A percentile compares a stretch with the other conserved stretches of the same genome.
Conservation (phyloP, 2,888 invertebrate species). For the Nymphalis polychloros region DNA sequence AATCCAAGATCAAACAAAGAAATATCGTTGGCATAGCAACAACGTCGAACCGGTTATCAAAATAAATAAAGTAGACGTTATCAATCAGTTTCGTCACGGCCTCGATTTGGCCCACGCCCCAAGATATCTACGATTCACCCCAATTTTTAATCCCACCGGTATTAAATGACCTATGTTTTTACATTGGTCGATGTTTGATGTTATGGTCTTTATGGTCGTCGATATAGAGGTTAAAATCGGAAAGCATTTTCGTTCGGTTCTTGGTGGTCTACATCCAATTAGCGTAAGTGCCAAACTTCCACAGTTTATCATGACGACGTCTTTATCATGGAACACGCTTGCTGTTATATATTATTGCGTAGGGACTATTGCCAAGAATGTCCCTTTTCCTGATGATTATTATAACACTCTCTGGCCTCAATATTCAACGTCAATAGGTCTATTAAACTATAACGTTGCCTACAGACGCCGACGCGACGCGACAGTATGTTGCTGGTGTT, state of each 20-base stretch:
- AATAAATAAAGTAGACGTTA: constrained; percentile 63
- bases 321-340: constrained; percentile 24
- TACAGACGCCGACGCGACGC: not conserved
- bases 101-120: constrained; percentile 72
- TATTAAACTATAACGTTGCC: constrained; percentile 12
- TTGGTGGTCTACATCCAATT: constrained; percentile 28
- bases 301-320: constrained; percentile 25
- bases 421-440: not conserved
- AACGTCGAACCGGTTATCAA: constrained; percentile 55
- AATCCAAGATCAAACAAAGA: not conserved
- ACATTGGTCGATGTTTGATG: not conserved
- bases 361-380: constrained; percentile 50
- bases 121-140: constrained; percentile 72
- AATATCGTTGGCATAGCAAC: constrained; percentile 55
- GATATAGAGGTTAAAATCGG: constrained; percentile 21
- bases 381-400: constrained; percentile 44
- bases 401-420: constrained; percentile 8
- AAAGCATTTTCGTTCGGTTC: not conserved
- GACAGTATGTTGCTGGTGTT: too few relatives aligned
- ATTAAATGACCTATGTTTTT: constrained; percentile 47
- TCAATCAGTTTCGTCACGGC: constrained; percentile 78
- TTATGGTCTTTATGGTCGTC: constrained; percentile 5
- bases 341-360: constrained; percentile 15
- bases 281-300: constrained; percentile 34
- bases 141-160: constrained; percentile 66